Conservation (phyloP, 64 coral and sea anemone species). For the Dendrophyllia cribrosa region DNA sequence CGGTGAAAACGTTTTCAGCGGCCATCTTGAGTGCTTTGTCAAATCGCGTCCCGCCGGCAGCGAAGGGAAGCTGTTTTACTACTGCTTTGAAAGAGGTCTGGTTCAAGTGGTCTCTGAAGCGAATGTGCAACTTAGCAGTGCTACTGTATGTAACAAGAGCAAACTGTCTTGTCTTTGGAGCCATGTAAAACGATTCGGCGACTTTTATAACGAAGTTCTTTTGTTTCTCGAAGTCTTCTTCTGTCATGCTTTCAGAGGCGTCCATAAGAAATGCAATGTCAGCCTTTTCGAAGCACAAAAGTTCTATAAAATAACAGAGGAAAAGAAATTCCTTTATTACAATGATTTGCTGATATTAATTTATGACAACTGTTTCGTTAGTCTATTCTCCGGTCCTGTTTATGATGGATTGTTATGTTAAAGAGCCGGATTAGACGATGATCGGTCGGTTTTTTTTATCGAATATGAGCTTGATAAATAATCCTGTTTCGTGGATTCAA, state of each 20-base stretch:
- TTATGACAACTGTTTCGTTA: no score
- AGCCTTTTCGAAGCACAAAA: conserved; percentile 56
- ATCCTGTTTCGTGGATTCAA: no score
- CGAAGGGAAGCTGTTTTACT: conserved; percentile 42
- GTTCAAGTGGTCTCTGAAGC: conserved; percentile 66
- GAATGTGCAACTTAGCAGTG: conserved; percentile 62
- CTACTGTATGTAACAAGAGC: conserved; percentile 82
- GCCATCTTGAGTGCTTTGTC: conserved; percentile 79
- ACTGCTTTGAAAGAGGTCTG: conserved; percentile 49
- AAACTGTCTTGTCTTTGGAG: conserved; percentile 50
- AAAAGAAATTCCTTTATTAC: not conserved
- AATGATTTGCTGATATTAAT: not conserved
- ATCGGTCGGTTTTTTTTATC: no score
- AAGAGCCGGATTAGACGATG: no score
- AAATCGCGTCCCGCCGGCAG: conserved; percentile 78
- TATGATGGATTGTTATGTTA: no score
- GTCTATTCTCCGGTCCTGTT: no score
- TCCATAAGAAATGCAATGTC: conserved; percentile 89
- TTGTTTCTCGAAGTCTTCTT: conserved; percentile 41
- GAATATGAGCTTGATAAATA: no score
- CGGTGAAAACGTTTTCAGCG: conserved; percentile 69
- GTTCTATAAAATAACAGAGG: conserved; percentile 11
- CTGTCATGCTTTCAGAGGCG: conserved; percentile 81
- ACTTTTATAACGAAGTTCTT: conserved; percentile 73
- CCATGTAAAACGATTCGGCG: conserved; percentile 66